phyloP scores from a whole-genome alignment of 2,888 invertebrate species.

The Alloplasta piceator region DNA sequence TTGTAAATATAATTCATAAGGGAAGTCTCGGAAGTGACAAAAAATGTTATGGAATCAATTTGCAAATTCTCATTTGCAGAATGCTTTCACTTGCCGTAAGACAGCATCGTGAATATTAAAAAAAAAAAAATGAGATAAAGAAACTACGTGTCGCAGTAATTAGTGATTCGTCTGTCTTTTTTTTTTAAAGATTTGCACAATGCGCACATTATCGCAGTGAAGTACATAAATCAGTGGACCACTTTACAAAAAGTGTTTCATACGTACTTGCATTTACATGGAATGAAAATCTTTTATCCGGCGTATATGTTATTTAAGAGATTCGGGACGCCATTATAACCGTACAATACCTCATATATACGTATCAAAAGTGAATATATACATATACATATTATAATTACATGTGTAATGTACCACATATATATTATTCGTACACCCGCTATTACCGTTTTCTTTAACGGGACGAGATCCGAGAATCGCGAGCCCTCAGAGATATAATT shows the following conservation, averaged over 20 bases:
- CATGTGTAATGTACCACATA: constrained; percentile 6
- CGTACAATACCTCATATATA: constrained; percentile 46
- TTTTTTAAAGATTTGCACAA: too few relatives aligned
- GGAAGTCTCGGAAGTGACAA: too few relatives aligned
- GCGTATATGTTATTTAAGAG: constrained; percentile 11
- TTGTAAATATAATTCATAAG: too few relatives aligned
- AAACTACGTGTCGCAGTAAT: too few relatives aligned
- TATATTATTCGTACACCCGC: constrained; percentile 21
- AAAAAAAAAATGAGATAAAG: too few relatives aligned
- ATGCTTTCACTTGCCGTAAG: too few relatives aligned
- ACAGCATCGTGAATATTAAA: too few relatives aligned
- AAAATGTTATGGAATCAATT: too few relatives aligned
- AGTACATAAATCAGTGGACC: too few relatives aligned
- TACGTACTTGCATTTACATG: neutral
- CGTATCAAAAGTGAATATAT: neutral
- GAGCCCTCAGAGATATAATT: constrained; percentile 40
- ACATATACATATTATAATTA: constrained; percentile 6
- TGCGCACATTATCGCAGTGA: too few relatives aligned
- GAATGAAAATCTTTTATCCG: constrained; percentile 34
- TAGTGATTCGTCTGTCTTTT: too few relatives aligned
- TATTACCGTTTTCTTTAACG: constrained; percentile 63
- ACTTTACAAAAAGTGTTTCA: neutral
- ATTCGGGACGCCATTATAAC: constrained; percentile 49
- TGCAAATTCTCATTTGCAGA: too few relatives aligned
- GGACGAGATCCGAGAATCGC: constrained; percentile 47